These are phyloP conservation scores for Sphinx pinastri DNA, from an alignment of 2,888 invertebrate species.

Conservation along the genomic window DNA sequence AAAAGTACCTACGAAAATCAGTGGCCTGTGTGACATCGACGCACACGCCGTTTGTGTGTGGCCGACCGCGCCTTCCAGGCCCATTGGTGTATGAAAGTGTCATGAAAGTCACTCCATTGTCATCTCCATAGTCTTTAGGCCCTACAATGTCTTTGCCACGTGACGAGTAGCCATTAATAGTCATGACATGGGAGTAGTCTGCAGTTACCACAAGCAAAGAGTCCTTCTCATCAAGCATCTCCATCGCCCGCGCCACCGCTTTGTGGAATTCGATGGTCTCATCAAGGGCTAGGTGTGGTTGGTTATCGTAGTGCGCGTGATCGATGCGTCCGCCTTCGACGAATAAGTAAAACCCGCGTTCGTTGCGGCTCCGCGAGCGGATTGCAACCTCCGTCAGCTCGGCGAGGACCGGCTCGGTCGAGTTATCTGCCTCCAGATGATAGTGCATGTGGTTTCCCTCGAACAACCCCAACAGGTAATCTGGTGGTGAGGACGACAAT, in stretches of 20 bases:
- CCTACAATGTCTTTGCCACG: constrained; percentile 72
- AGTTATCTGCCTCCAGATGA: constrained; percentile 80
- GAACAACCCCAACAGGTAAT: constrained; percentile 86
- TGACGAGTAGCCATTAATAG: constrained; percentile 86
- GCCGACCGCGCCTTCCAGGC: constrained; percentile 84
- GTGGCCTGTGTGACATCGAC: constrained; percentile 69
- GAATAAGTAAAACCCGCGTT: constrained; percentile 89
- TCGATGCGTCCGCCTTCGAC: constrained; percentile 87
- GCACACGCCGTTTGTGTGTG: constrained; percentile 76
- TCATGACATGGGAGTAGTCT: constrained; percentile 90
- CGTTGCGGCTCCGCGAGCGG: constrained; percentile 84
- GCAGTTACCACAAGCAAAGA: constrained; percentile 90
- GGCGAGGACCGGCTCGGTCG: constrained; percentile 84
- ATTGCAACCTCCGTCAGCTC: constrained; percentile 85
- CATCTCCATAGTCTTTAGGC: constrained; percentile 61
- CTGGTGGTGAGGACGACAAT: constrained; percentile 74
- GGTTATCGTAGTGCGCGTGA: constrained; percentile 85
- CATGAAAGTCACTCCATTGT: constrained; percentile 80
- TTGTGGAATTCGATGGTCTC: constrained; percentile 87
- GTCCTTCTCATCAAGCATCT: constrained; percentile 72
- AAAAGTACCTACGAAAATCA: constrained; percentile 51
- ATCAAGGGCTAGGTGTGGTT: constrained; percentile 84
- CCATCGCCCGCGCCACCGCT: constrained; percentile 78
- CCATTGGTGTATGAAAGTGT: constrained; percentile 82
- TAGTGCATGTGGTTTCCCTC: constrained; percentile 85